A percentile compares a stretch with the other conserved stretches of the same genome.
phyloP scores from a whole-genome alignment of 2,797 vertebrate species.

The Gobionotothen gibberifrons region DNA sequence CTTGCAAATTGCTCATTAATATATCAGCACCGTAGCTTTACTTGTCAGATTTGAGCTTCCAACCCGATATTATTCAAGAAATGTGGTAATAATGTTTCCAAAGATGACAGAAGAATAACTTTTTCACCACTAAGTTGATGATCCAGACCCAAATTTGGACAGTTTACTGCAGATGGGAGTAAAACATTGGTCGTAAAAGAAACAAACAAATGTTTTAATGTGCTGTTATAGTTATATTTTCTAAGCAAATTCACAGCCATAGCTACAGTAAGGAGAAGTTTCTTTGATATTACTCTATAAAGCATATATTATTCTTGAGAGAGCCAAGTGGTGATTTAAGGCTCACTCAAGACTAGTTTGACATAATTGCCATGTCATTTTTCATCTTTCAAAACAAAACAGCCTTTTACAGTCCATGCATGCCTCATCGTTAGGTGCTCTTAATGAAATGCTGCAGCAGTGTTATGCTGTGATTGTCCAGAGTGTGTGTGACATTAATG shows the following conservation, averaged over 20 bases:
- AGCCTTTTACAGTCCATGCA: constrained; percentile 2
- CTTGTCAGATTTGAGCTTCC: not conserved
- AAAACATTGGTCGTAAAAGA: not conserved
- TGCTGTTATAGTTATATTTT: not conserved
- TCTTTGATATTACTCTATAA: not conserved
- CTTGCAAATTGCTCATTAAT: not conserved
- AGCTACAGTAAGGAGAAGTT: fast-evolving
- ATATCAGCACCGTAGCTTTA: too few relatives aligned
- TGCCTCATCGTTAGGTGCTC: not conserved
- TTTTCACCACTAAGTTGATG: too few relatives aligned
- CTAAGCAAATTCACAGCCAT: not conserved
- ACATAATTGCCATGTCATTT: constrained; percentile 1
- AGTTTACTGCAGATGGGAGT: not conserved
- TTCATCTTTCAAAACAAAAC: constrained; percentile 31
- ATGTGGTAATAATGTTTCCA: not conserved
- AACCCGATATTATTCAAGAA: not conserved
- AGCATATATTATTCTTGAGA: not conserved
- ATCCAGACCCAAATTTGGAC: too few relatives aligned
- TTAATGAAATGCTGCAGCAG: constrained; percentile 34
- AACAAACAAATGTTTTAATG: not conserved
- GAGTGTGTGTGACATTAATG: constrained; percentile 58
- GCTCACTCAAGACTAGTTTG: not conserved
- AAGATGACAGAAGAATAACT: too few relatives aligned
- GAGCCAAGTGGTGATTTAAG: not conserved
- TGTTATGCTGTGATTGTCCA: constrained; percentile 19